Conservation (phyloP, 2,797 vertebrate genomes). For the Micrastur ruficollis region DNA sequence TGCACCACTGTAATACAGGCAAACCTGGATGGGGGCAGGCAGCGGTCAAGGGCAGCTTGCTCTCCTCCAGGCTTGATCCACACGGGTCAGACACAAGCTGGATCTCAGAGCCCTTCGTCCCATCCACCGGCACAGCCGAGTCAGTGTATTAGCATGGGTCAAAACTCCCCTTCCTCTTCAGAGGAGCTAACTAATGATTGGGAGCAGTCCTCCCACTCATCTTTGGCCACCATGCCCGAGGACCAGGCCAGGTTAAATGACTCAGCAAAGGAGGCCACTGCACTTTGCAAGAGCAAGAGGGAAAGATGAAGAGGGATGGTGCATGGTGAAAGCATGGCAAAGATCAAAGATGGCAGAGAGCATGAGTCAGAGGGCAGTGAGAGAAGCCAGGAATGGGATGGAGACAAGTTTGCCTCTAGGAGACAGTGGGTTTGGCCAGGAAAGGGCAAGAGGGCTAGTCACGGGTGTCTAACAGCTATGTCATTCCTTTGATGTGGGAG, state of each 20-base stretch:
- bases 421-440: not conserved
- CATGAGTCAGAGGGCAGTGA: not conserved
- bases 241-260: not conserved
- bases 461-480: not conserved
- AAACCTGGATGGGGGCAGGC: not conserved
- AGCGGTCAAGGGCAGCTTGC: not conserved
- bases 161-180: not conserved
- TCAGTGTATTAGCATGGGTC: rapidly evolving
- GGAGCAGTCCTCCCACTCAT: not conserved
- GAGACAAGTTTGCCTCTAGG: not conserved
- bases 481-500: not conserved
- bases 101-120: not conserved
- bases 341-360: not conserved
- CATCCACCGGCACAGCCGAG: not conserved
- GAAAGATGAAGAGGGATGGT: not conserved
- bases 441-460: not conserved
- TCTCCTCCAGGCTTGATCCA: not conserved
- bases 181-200: not conserved
- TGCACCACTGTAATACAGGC: not conserved
- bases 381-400: not conserved
- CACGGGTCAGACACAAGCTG: not conserved
- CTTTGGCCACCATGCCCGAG: not conserved
- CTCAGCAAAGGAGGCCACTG: not conserved
- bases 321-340: not conserved
- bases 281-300: not conserved